Conservation (phyloP, 2,113 vertebrate species). For the Salvelinus namaycush region DNA sequence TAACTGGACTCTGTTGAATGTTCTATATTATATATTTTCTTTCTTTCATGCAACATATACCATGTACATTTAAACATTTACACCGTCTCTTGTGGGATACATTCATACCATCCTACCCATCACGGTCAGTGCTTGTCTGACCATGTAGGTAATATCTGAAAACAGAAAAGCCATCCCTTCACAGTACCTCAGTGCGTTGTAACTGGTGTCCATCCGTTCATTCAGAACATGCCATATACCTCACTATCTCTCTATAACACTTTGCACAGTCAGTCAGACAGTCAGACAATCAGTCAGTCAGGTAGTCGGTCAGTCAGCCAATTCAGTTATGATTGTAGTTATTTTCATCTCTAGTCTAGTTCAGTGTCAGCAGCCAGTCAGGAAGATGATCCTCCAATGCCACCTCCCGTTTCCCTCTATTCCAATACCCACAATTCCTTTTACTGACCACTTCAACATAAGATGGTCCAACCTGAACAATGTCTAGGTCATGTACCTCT, state of each 20-base stretch:
- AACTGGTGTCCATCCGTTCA: slow-evolving; percentile 1
- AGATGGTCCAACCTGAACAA: background rate
- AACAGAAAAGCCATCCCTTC: background rate
- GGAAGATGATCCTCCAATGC: background rate
- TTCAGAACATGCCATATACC: background rate
- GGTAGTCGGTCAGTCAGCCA: background rate
- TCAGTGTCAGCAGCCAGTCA: slow-evolving; percentile 3
- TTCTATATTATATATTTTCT: background rate
- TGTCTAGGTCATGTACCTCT: background rate
- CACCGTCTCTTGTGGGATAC: background rate
- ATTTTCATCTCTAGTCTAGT: background rate
- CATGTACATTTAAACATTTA: background rate
- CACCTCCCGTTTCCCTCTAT: background rate
- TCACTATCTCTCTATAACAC: background rate
- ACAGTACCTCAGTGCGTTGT: slow-evolving; percentile 3
- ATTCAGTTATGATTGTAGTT: slow-evolving; percentile 1
- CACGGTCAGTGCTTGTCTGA: background rate
- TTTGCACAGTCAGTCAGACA: background rate
- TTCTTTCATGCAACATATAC: background rate
- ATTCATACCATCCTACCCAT: background rate
- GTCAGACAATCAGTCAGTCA: background rate
- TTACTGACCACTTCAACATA: background rate
- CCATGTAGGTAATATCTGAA: background rate
- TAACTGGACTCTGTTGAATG: background rate
- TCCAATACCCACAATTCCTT: background rate